Conservation (phyloP, 2,113 vertebrate genomes). For the Apodemus speciosus region DNA sequence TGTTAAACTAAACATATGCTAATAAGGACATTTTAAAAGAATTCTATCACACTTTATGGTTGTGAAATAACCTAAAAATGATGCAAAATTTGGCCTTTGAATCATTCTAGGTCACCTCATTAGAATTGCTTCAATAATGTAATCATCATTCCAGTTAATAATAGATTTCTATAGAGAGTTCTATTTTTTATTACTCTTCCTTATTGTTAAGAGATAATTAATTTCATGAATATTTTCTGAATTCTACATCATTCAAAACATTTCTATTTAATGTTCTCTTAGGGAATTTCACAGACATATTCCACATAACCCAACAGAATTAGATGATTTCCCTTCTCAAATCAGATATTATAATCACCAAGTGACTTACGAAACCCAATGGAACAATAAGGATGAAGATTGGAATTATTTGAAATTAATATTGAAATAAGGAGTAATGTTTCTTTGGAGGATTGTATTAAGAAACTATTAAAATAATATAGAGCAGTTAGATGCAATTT, state of each 20-base stretch:
- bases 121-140: neutral
- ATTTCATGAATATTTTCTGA: constrained; percentile 32
- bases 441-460: neutral
- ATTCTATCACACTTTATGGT: neutral
- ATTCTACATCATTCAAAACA: constrained; percentile 22
- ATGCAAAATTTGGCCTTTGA: neutral
- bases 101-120: neutral
- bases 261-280: constrained; percentile 12
- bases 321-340: neutral
- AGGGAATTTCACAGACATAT: neutral
- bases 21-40: neutral
- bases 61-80: neutral
- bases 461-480: constrained; percentile 5
- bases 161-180: constrained; percentile 2
- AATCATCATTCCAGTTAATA: constrained; percentile 30
- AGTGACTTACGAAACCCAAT: neutral
- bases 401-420: constrained; percentile 4
- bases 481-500: neutral
- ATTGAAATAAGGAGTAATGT: neutral
- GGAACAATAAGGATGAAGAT: neutral
- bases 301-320: neutral
- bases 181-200: neutral
- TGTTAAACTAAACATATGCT: neutral
- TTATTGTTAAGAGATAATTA: neutral
- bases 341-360: neutral